A percentile compares a stretch with the other conserved stretches of the same genome.
phyloP scores from a whole-genome alignment of 1,140 invertebrate species.

The Ceratoteleas bidentatus region DNA sequence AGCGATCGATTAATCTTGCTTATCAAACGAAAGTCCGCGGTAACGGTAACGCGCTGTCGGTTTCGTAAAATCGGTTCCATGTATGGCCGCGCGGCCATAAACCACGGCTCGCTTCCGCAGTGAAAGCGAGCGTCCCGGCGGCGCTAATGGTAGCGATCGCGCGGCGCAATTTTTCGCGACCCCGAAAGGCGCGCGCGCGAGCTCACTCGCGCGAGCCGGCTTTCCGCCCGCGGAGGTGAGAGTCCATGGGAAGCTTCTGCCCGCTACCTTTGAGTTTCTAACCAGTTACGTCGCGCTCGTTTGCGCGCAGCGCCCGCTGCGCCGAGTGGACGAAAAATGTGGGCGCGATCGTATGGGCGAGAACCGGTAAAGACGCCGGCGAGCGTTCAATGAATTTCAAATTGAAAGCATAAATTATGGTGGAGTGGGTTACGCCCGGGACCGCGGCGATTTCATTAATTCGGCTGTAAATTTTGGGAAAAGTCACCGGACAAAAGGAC shows the following conservation, averaged over 20 bases:
- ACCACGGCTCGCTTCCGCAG: no score
- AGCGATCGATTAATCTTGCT: no score
- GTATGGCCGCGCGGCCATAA: no score
- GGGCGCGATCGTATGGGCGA: conserved; percentile 25
- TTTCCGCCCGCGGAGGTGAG: conserved; percentile 80
- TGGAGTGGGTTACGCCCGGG: conserved; percentile 9
- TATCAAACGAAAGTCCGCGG: no score
- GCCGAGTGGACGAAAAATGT: conserved; percentile 39
- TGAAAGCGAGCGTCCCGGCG: no score
- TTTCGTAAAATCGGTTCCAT: no score
- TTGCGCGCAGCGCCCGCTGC: conserved; percentile 30
- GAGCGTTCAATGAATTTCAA: conserved; percentile 40
- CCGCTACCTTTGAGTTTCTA: conserved; percentile 75
- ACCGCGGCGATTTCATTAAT: conserved; percentile 24
- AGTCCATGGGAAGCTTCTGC: conserved; percentile 81
- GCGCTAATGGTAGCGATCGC: no score
- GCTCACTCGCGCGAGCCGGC: no score
- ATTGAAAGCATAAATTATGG: conserved; percentile 37
- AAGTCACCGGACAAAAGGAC: neutral
- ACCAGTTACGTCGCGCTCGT: conserved; percentile 59
- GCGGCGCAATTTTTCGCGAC: no score
- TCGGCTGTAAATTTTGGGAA: conserved; percentile 15
- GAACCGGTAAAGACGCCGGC: conserved; percentile 30
- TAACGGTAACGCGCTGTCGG: no score
- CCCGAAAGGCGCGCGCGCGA: no score